A percentile compares a stretch with the other conserved stretches of the same genome.
Conservation (phyloP, 1,140 invertebrate species). For the Drosophila gunungcola region DNA sequence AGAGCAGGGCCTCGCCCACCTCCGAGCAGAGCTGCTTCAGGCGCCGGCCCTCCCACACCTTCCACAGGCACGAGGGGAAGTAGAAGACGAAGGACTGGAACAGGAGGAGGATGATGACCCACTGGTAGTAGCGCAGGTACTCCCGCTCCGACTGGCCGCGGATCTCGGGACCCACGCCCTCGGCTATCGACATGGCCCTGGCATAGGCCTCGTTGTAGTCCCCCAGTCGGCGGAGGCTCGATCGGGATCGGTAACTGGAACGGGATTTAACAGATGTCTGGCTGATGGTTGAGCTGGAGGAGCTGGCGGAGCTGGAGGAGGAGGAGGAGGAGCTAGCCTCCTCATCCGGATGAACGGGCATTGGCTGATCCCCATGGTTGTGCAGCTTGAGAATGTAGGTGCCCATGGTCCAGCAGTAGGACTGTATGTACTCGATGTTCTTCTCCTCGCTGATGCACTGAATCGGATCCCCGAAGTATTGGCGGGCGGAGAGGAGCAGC, state of each 20-base stretch:
- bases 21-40: constrained; percentile 86
- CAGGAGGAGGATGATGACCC: constrained; percentile 93
- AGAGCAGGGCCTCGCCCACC: constrained; percentile 84
- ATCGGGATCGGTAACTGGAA: not conserved
- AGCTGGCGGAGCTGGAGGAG: not conserved
- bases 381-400: constrained; percentile 88
- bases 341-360: not conserved
- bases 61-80: constrained; percentile 91
- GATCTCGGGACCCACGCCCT: constrained; percentile 69
- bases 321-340: not conserved
- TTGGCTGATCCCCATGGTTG: constrained; percentile 1
- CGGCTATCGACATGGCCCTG: constrained; percentile 60
- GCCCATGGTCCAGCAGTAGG: constrained; percentile 92
- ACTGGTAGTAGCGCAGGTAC: constrained; percentile 94
- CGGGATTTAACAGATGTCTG: not conserved
- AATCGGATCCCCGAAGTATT: constrained; percentile 90
- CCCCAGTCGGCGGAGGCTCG: constrained; percentile 16
- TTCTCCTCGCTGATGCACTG: constrained; percentile 87
- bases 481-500: constrained; percentile 88
- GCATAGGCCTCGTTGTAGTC: constrained; percentile 69
- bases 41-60: constrained; percentile 90
- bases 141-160: constrained; percentile 85
- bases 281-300: not conserved
- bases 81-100: constrained; percentile 92
- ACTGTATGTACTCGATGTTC: constrained; percentile 88